Conservation (phyloP, 2,797 vertebrate species). For the Danio jaintianensis region DNA sequence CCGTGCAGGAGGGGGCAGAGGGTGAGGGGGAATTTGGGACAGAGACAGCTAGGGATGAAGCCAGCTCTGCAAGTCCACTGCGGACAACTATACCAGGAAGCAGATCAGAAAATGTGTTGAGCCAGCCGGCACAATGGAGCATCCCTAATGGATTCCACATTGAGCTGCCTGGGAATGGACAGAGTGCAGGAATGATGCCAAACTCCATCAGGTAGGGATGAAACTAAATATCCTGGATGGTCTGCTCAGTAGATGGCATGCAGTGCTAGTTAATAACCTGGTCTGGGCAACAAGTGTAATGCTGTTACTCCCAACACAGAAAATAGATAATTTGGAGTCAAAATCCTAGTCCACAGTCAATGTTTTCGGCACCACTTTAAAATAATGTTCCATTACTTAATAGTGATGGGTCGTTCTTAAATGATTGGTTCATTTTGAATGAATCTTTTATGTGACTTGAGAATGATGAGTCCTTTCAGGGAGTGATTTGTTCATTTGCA, state of each 20-base stretch:
- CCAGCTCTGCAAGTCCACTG: constrained; percentile 85
- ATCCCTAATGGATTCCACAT: constrained; percentile 91
- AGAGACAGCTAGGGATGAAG: constrained; percentile 56
- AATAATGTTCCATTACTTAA: too few species aligned
- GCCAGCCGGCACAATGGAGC: constrained; percentile 83
- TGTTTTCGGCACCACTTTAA: background rate
- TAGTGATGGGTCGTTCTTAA: too few species aligned
- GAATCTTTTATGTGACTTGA: too few species aligned
- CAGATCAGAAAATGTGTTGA: constrained; percentile 93
- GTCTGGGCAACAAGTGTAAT: constrained; percentile 8
- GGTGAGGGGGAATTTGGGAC: constrained; percentile 66
- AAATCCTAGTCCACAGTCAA: background rate
- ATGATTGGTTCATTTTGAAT: too few species aligned
- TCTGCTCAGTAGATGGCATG: constrained; percentile 72
- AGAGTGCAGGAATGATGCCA: constrained; percentile 81
- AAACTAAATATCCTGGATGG: constrained; percentile 27
- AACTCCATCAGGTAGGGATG: constrained; percentile 88
- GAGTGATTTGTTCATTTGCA: too few species aligned
- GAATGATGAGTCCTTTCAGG: too few species aligned
- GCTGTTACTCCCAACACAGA: background rate
- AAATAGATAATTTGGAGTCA: background rate
- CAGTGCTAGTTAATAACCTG: constrained; percentile 44
- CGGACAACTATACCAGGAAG: constrained; percentile 91
- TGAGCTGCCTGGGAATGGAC: constrained; percentile 73
- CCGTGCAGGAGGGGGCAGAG: constrained; percentile 79